Conservation (phyloP, 2,797 vertebrate genomes). For the Sternotherus odoratus region DNA sequence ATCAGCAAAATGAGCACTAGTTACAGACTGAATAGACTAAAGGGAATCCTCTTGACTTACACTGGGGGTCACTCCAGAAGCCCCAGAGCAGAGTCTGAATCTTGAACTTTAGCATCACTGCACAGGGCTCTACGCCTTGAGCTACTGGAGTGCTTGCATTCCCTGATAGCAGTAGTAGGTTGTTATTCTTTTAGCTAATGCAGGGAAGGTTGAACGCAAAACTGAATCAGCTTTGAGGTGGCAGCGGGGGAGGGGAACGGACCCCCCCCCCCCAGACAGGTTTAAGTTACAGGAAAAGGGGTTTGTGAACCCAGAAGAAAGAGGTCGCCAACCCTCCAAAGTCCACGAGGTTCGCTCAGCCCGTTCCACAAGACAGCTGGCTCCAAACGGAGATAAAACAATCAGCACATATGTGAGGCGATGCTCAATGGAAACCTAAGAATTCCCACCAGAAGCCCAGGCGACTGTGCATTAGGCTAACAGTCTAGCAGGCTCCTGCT, state of each 20-base stretch:
- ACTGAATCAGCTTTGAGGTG: neutral
- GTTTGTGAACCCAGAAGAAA: neutral
- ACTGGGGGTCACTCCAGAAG: no score
- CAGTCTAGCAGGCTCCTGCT: neutral
- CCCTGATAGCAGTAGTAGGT: neutral
- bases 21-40: neutral
- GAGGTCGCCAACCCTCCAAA: no score
- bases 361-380: neutral
- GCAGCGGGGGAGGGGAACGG: neutral
- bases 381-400: neutral
- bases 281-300: neutral
- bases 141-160: neutral
- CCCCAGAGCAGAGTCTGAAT: neutral
- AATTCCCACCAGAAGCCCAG: neutral
- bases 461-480: neutral
- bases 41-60: neutral
- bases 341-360: no score
- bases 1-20: neutral
- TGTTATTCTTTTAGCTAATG: neutral
- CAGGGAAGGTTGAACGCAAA: neutral
- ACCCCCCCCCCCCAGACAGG: neutral
- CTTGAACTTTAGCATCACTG: neutral
- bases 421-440: neutral
- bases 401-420: no score
- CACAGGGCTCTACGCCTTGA: no score